Evolutionary conservation across 2,113 vertebrate genomes (phyloP), one percentile per base, ranked within the genome.

Genomic region (Dolichotis patagonum): DNA sequence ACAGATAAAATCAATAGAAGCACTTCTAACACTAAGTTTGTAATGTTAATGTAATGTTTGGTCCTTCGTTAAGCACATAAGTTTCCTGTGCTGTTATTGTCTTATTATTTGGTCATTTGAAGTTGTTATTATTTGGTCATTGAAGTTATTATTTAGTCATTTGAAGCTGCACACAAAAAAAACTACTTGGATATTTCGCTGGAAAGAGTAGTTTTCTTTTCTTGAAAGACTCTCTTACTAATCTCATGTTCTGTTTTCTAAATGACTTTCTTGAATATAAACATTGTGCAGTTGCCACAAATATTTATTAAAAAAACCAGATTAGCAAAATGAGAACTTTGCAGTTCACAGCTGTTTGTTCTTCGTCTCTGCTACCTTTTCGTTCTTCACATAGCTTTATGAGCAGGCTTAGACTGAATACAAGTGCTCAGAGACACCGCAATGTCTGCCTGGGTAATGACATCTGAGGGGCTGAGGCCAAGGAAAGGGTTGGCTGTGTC

Each of bases 221-320:
- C 46, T 90, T 78, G 67, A 67, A 95, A 97, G 82, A 75, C 88
- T 94, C 88, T 94, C 71, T 97, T 88, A 89, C 91, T 98, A 97
- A 97, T 97, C 95, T 95, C 83, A 82, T 94, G 69, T 94, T 89
- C 80, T 95, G 62, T 97, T 97, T 95, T 92, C 88, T 71, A 95
- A 98, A 94, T 90, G 83, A 88, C 94, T 97, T 92, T 96, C 85
- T 97, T 97, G 56, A 90, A 94, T 63, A 75, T 98, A 97, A 98
- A 95, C 75, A 32, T 98, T 97, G 94, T 96, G 96, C 96, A 98
- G 96, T 82, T 87, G 90, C 91, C 96, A 89, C 91, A 96, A 95
- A 95, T 65, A 94, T 98, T 97, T 98, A 85, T 93, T 85, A 94
- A 95, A 52, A 52, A 98, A 95, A n/a, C 4, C 87, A 85, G 92